Percentiles rank a stretch among this genome's conserved stretches.
These are phyloP conservation scores for Jaculus jaculus DNA, from an alignment of 2,113 vertebrate genomes.

Conservation along the genomic window DNA sequence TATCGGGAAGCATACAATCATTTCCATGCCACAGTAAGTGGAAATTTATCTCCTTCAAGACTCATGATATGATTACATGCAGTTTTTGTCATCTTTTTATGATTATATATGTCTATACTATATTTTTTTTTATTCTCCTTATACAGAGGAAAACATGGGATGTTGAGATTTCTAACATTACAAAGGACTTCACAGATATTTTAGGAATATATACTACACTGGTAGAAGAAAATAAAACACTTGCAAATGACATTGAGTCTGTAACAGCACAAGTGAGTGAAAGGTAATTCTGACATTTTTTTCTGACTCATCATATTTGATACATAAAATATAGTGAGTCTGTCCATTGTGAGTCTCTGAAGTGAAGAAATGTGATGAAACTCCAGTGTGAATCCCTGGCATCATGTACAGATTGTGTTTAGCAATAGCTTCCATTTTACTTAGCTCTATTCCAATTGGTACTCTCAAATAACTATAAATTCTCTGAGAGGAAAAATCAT, in stretches of 20 bases:
- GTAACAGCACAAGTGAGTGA: background rate
- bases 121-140: slow-evolving; percentile 44
- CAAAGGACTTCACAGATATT: slow-evolving; percentile 46
- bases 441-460: background rate
- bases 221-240: slow-evolving; percentile 1
- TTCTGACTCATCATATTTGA: background rate
- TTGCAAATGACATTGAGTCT: background rate
- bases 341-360: background rate
- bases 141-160: slow-evolving; percentile 68
- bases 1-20: background rate
- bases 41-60: background rate
- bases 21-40: slow-evolving; percentile 57
- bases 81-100: slow-evolving; percentile 19
- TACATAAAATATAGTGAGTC: background rate
- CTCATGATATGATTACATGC: background rate
- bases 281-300: slow-evolving; percentile 59
- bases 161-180: slow-evolving; percentile 38
- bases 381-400: background rate
- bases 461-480: background rate
- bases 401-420: background rate
- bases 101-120: background rate
- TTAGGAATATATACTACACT: background rate
- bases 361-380: background rate
- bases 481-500: background rate
- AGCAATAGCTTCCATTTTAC: background rate